A percentile compares a stretch with the other conserved stretches of the same genome.
These are phyloP conservation scores for Arrhamphus sclerolepis DNA, from an alignment of 2,797 vertebrate species.

Conservation along the genomic window DNA sequence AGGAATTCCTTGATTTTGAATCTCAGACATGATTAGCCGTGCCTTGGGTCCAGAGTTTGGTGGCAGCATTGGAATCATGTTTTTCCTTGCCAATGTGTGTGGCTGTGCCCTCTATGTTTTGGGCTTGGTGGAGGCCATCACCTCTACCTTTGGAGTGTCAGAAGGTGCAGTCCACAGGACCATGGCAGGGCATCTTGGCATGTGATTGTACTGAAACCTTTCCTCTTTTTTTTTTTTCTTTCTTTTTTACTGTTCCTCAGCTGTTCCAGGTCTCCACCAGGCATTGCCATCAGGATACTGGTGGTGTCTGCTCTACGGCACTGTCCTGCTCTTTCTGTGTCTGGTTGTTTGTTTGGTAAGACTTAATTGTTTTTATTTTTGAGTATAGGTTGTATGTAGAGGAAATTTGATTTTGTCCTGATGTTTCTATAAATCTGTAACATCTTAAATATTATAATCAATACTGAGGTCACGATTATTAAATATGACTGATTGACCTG, in stretches of 20 bases:
- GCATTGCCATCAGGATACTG: conserved; percentile 83
- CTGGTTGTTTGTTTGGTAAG: conserved; percentile 84
- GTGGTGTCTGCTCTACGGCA: conserved; percentile 83
- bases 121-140: conserved; percentile 84
- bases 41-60: conserved; percentile 88
- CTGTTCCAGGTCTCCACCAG: conserved; percentile 31
- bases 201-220: background rate
- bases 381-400: too few species aligned
- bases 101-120: conserved; percentile 84
- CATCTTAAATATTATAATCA: too few species aligned
- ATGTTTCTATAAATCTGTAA: too few species aligned
- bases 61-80: conserved; percentile 88
- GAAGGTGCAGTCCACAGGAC: conserved; percentile 40
- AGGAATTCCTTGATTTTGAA: conserved; percentile 21
- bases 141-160: conserved; percentile 78
- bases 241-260: conserved; percentile 25
- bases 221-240: background rate
- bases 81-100: conserved; percentile 87
- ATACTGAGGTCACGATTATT: too few species aligned
- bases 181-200: background rate
- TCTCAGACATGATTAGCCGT: conserved; percentile 86
- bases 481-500: too few species aligned
- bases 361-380: background rate
- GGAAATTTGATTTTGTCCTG: too few species aligned
- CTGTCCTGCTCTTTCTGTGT: conserved; percentile 81